Base-by-base conservation (phyloP, 2,888 invertebrate genomes). In the Keiferia lycopersicella region DNA sequence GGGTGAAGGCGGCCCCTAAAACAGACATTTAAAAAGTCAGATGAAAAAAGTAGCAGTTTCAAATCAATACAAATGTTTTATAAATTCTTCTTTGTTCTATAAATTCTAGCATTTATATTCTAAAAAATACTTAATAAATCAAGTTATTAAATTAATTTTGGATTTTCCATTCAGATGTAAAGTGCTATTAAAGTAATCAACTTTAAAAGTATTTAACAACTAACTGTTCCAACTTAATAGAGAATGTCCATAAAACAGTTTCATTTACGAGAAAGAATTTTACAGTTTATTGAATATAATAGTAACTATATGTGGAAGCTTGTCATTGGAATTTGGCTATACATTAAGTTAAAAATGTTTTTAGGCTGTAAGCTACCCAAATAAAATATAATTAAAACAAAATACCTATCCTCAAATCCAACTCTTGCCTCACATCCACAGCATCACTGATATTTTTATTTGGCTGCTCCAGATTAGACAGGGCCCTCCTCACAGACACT, bases 1-100 rank as follows among this genome's bases (percentile, higher is more conserved):
- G 93, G 0, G 99, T 99, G 82, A 99, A 99, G 16, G 99, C 97
- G 59, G 99, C 99, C 66, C 99, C 98, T 95, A n/a, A 74, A 18
- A 75, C 71, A 64, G 0, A 66, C 62, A 51, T 50, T 56, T 64
- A 30, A 26, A 45, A 7, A 45, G 11, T 7, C 34, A 34, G 34
- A 7, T 34, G 2, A 4, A 41, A 45, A 45, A 7, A 45, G 11
- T 7, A 34, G 34, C 34, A 34, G 34, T 34, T 34, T 34, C 2
- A 30, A 30, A 6, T 30, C 6, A 2, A 30, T 2, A 2, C 6
- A 6, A 2, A 30, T 30, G 30, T 30, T 30, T 30, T 6, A 30
- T 30, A n/a, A 26, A 26, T 26, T 7, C 34, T 34, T 34, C 1
- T 34, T 1, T 4, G 8, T 34, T 10, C 10, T 7, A 34, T 1